Evolutionary conservation across 2,113 vertebrate genomes (phyloP), one percentile per base, ranked within the genome.

Genomic region (Malaclemys terrapin): DNA sequence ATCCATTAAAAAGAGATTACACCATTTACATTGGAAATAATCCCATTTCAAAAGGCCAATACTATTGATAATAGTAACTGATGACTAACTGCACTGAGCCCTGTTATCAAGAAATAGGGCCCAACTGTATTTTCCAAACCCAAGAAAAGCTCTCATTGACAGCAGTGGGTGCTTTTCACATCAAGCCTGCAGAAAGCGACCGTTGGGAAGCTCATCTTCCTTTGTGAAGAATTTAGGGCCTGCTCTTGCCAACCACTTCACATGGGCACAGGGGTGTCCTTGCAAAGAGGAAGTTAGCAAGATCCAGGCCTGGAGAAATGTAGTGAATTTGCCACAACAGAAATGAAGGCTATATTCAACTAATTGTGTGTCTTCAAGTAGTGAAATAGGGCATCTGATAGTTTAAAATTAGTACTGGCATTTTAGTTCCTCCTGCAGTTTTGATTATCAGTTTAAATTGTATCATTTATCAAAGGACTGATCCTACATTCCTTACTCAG

Each of bases 401-500:
- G 83, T 22, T 81, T 31, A 50, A 78, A 3, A 82, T 27, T 75
- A 45, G 27, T 0, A 0, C 7, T 62, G 69, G 38, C 92, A 85
- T 69, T 0, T 5, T 54, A 79, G 38, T 6, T 0, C 65, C 52
- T 47, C 94, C 87, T 59, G 24, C 4, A 56, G 75, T 91, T 89
- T 8, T 50, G 54, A 1, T 42, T 9, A 35, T 0, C 47, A 47
- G 9, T 10, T 42, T 42, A 75, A 75, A 75, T 22, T 1, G 2
- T 8, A 50, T 72, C 0, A 0, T 35, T 38, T 52, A 25, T 45
- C 65, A 84, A 83, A 35, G 80, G 25, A 42, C 47, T 72, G 38
- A 85, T 14, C 1, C 0, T 75, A n/a, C 0, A 69, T n/a, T 29
- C 76, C 5, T 0, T 1, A 2, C 0, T 42, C 0, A 59, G 54